Percentiles rank a stretch among this genome's conserved stretches.
These are phyloP conservation scores for Eilema sororculum DNA, from an alignment of 2,888 invertebrate genomes.

Conservation along the genomic window DNA sequence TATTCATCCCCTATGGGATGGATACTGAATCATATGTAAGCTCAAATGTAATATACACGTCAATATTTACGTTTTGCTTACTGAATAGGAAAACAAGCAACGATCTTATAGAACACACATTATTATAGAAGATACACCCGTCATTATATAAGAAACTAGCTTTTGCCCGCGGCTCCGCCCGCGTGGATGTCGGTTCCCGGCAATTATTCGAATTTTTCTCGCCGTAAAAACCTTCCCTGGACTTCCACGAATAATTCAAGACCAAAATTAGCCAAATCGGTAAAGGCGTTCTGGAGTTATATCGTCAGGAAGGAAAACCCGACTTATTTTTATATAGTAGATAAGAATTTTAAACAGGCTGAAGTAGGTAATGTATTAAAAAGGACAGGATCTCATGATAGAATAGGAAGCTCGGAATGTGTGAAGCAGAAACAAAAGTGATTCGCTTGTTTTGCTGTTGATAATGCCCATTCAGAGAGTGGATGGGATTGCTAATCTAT, in stretches of 20 bases:
- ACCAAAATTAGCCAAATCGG: too few relatives aligned
- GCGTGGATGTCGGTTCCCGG: too few relatives aligned
- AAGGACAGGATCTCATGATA: neutral
- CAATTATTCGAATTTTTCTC: too few relatives aligned
- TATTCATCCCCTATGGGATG: slow-evolving; percentile 32
- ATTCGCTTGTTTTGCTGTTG: neutral
- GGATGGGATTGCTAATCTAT: neutral
- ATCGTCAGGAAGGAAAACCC: too few relatives aligned
- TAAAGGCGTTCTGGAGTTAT: too few relatives aligned
- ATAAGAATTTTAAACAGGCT: neutral
- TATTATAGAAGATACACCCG: neutral
- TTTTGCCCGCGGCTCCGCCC: too few relatives aligned
- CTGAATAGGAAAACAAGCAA: neutral
- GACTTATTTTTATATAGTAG: too few relatives aligned
- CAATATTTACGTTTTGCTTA: neutral
- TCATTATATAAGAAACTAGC: too few relatives aligned
- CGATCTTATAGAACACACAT: neutral
- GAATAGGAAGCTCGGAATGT: neutral
- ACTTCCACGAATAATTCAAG: too few relatives aligned
- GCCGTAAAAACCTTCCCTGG: too few relatives aligned
- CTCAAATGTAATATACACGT: neutral
- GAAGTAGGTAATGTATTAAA: neutral
- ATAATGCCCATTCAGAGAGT: neutral
- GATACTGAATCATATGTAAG: slow-evolving; percentile 9
- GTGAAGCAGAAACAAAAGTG: neutral